Base-by-base conservation (phyloP, 2,888 invertebrate genomes). In the Pristionchus japonicus region DNA sequence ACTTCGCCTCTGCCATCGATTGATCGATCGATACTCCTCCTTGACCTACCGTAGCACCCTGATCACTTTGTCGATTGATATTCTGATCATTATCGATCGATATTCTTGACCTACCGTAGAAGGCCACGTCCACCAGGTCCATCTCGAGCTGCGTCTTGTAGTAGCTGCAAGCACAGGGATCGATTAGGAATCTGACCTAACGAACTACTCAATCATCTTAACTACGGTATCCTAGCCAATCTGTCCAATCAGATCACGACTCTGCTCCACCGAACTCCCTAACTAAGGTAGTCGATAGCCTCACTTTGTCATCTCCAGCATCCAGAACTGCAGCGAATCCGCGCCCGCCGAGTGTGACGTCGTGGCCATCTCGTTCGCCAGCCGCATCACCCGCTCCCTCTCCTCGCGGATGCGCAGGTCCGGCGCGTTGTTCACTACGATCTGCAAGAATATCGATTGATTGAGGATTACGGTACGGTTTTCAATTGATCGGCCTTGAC, bases 371-470 rank as follows among this genome's bases (percentile, higher is more conserved):
- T 80, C 49, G 20, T 49, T 82, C 9, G 9, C 27, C 11, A 88
- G 6, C 37, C 31, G 37, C 13, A 70, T 43, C 64, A 52, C 57
- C 20, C 90, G 47, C 49, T 91, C 90, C 91, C 93, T 91, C 49
- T 93, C 93, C 52, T 89, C 47, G 0, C 91, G 91, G 74, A 90
- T 87, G 13, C 91, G 84, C 47, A 93, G 77, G 86, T 93, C 92
- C 13, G 92, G 92, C 40, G 92, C 89, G 74, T 91, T 90, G 88
- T 89, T 93, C 27, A 93, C 92, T 13, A 92, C 92, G 34, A 93
- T 90, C 88, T 91, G 49, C 34, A 86, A n/a, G n/a, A n/a, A n/a
- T n/a, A 84, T 84, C 27, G 57, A 40, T 80, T 3, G 23, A 80
- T 80, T n/a, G n/a, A n/a, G n/a, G n/a, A n/a, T n/a, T n/a, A n/a